Base-by-base conservation (phyloP, 2,113 vertebrate species). In the Phaethon lepturus region DNA sequence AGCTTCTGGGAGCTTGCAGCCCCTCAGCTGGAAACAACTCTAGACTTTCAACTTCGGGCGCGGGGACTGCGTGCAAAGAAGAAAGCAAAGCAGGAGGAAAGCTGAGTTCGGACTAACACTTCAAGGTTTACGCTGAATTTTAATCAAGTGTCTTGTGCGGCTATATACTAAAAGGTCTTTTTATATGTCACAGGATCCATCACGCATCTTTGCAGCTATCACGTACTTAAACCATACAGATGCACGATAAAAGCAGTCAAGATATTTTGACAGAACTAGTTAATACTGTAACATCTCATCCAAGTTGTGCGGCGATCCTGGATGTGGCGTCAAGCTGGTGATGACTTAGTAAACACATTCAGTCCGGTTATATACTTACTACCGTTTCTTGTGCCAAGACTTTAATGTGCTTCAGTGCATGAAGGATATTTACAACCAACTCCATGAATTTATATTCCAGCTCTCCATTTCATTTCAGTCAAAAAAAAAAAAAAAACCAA, bases 361-460 rank as follows among this genome's bases (percentile, higher is more conserved):
- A 49, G 55, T 97, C 95, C 96, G 93, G 95, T 95, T 97, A 89
- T 17, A 59, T 44, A 78, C 73, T 85, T 53, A 28, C 26, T 88
- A 49, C 71, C 38, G 11, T 22, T 68, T 55, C 83, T 62, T 95
- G 95, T 97, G 97, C 94, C 86, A 95, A 85, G 84, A 82, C 62
- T 95, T 93, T 81, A 93, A 82, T 93, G 93, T 95, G 94, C 95
- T 95, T 95, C 96, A 96, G 96, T 97, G 96, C 96, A 88, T 87
- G 93, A 97, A 97, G 77, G 66, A 95, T 95, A 92, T 97, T 91
- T 92, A 97, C 93, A 96, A 44, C 77, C 0, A 0, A 68, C 62
- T 75, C 69, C 50, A 55, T 31, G 62, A 96, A 91, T 58, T 95
- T 53, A 91, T 79, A 63, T 76, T 95, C 86, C 77, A 93, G 91